Evolutionary conservation across 1,140 invertebrate species (phyloP), one percentile per base, ranked within the genome.

Genomic region (Tetragonula clypearis): DNA sequence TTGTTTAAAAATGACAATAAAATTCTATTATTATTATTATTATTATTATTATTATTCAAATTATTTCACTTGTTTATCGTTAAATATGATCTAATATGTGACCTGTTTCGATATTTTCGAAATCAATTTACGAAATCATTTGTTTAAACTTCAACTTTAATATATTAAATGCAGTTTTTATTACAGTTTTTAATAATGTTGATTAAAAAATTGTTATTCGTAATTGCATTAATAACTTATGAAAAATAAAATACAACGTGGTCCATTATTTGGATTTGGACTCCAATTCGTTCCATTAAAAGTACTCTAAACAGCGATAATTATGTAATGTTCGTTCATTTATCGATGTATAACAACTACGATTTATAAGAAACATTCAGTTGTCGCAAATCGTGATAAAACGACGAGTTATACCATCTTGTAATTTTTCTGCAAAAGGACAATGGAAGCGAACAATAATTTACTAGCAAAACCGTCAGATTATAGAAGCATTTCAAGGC

Each of bases 331-430:
- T 35, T 21, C 11, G 1, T 2, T 30, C 2, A 35, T 49, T 81
- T 49, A 30, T 0, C 19, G 53, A 73, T 53, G 35, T 35, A 11
- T 35, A 68, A 9, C n/a, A 30, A 4, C 2, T 49, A 15, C 21
- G 8, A 74, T 81, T 82, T 82, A 21, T 58, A 23, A 14, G 35
- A 19, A 66, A 80, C 35, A 15, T 79, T 41, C 6, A 15, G 8
- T 41, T 56, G 65, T 41, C 14, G 2, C 5, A 35, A n/a, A 55
- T 41, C 9, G 5, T 21, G 19, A 53, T 30, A 19, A 1, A 41
- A 77, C 53, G n/a, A 58, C 23, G 56, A 84, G 41, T 84, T 49
- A 84, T 60, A 21, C 17, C 58, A 5, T 23, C 9, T 35, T n/a
- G 26, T 84, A 49, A 56, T 56, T 69, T 26, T 72, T 55, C 5